phyloP scores from a whole-genome alignment of 2,113 vertebrate genomes.

The Alaudala cheleensis region DNA sequence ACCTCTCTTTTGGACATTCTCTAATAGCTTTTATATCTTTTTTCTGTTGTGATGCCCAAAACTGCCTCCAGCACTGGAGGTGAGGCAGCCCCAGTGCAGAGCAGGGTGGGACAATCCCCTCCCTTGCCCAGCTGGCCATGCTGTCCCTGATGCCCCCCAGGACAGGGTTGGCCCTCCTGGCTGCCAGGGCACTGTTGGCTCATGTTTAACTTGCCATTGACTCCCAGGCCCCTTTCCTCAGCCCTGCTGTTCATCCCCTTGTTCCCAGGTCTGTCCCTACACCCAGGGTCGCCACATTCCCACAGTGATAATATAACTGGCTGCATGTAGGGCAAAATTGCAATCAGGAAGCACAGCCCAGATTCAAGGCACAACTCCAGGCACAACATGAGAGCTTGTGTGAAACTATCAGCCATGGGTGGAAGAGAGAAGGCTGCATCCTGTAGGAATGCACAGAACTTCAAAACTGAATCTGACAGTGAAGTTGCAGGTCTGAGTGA shows the following conservation, averaged over 20 bases:
- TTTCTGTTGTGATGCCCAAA: fast-evolving
- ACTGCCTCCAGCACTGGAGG: fast-evolving
- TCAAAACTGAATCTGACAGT: neutral
- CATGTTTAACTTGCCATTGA: fast-evolving
- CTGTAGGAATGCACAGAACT: neutral
- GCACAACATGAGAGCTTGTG: neutral
- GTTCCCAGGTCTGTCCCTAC: neutral
- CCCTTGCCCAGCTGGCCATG: fast-evolving
- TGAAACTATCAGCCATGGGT: neutral
- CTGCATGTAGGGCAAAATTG: neutral
- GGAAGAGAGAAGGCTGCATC: neutral
- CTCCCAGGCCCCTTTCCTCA: fast-evolving
- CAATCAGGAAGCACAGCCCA: neutral
- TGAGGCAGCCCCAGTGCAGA: fast-evolving
- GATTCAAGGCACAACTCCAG: neutral
- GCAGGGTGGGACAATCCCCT: neutral
- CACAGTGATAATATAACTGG: neutral
- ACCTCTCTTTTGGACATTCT: neutral
- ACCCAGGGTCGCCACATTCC: neutral
- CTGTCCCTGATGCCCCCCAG: neutral
- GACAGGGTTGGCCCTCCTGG: fast-evolving
- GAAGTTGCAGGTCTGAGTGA: neutral
- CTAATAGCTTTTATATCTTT: neutral
- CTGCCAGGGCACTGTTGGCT: neutral
- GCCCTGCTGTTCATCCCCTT: neutral